Conservation (phyloP, 2,888 invertebrate genomes). For the Candidula unifasciata region DNA sequence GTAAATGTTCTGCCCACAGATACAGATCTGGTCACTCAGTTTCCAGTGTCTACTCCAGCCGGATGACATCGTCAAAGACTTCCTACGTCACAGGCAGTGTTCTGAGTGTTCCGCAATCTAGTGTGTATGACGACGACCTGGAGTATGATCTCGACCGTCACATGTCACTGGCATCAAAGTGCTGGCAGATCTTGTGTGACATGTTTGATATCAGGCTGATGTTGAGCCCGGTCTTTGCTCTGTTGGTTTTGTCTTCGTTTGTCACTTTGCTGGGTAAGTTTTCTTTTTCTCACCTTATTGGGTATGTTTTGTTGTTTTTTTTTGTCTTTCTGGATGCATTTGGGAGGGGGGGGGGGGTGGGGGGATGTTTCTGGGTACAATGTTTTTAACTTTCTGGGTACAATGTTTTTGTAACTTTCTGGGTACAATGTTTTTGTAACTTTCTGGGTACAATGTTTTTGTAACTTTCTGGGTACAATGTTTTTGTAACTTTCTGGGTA, state of each 20-base stretch:
- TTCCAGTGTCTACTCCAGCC: constrained; percentile 23
- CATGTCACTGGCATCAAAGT: constrained; percentile 52
- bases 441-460: too few species aligned
- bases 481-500: too few species aligned
- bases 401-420: too few species aligned
- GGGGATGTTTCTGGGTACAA: too few species aligned
- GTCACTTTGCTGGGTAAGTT: constrained; percentile 90
- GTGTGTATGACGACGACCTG: constrained; percentile 85
- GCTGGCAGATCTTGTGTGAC: constrained; percentile 67
- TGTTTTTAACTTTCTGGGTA: too few species aligned
- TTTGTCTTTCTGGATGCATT: neutral
- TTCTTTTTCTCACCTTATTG: constrained; percentile 88
- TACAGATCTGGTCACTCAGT: constrained; percentile 41
- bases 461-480: too few species aligned
- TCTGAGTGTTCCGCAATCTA: constrained; percentile 88
- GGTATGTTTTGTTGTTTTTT: neutral
- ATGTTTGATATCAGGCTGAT: constrained; percentile 93
- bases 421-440: too few species aligned
- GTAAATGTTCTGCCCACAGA: neutral
- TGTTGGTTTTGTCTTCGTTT: constrained; percentile 91
- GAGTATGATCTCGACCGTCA: constrained; percentile 83
- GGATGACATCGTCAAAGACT: constrained; percentile 29
- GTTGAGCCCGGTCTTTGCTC: constrained; percentile 89
- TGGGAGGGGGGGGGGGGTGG: too few species aligned
- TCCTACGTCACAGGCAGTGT: constrained; percentile 83